Conservation (phyloP, 2,113 vertebrate species). For the Myotis yumanensis region DNA sequence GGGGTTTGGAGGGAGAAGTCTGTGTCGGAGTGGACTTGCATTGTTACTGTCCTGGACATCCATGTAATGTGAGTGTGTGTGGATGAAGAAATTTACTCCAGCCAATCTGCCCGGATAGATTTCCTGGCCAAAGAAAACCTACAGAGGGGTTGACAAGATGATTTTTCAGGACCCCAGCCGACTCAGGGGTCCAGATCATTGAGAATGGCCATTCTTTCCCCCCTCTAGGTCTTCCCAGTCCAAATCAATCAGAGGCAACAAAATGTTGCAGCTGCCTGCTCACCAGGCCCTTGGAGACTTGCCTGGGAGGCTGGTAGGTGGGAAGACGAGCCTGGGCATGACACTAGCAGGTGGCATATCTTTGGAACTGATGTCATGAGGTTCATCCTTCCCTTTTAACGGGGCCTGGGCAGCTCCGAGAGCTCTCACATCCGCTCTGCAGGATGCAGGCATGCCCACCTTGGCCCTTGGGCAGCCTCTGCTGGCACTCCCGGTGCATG, state of each 20-base stretch:
- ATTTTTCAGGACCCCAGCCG: neutral
- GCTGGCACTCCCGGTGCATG: neutral
- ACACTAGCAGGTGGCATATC: neutral
- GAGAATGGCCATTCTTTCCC: neutral
- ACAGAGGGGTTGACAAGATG: neutral
- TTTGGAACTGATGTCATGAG: neutral
- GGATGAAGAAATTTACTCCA: neutral
- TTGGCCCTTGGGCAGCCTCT: neutral
- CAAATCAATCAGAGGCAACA: neutral
- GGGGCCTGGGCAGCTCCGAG: neutral
- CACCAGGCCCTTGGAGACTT: neutral
- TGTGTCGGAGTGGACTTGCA: neutral
- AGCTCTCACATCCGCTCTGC: neutral
- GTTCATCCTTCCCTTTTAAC: neutral
- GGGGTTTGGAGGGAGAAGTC: neutral
- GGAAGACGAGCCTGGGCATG: neutral
- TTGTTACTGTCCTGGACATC: neutral
- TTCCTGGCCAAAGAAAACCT: neutral
- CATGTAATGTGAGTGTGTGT: neutral
- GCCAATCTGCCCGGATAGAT: neutral
- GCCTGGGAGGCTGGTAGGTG: neutral
- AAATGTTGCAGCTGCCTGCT: neutral
- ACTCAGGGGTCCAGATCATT: neutral
- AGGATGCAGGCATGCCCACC: neutral
- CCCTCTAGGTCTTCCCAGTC: fast-evolving